These are phyloP conservation scores for Atractosteus spatula DNA, from an alignment of 2,113 vertebrate genomes.

Conservation along the genomic window DNA sequence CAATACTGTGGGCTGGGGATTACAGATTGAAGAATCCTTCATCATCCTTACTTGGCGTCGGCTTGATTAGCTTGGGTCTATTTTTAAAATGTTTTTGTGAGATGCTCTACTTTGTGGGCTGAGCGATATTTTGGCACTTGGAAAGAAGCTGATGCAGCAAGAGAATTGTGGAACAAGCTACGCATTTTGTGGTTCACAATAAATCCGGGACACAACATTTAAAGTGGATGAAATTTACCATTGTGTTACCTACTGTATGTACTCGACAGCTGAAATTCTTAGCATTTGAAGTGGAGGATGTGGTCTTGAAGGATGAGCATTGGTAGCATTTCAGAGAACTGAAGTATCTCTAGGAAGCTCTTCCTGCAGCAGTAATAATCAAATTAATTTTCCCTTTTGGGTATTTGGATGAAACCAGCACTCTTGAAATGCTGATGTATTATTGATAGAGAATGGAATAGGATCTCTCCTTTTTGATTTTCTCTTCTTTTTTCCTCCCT, in stretches of 20 bases:
- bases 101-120: constrained; percentile 21
- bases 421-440: background rate
- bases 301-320: background rate
- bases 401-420: background rate
- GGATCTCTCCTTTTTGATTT: background rate
- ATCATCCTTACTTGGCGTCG: constrained; percentile 48
- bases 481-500: no score
- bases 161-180: background rate
- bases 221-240: background rate
- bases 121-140: constrained; percentile 16
- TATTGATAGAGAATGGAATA: constrained; percentile 7
- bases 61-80: constrained; percentile 35
- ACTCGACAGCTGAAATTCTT: background rate
- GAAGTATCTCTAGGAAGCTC: background rate
- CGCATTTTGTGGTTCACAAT: background rate
- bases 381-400: constrained; percentile 3
- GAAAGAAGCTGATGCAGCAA: constrained; percentile 7
- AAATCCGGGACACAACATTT: background rate
- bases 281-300: background rate
- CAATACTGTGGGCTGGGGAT: constrained; percentile 17
- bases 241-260: background rate
- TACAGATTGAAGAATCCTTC: constrained; percentile 38
- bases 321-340: background rate
- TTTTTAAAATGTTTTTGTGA: constrained; percentile 35
- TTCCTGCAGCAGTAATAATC: background rate